Percentiles rank a stretch among this genome's conserved stretches.
Conservation (phyloP, 23 tunicate species). For the Halocynthia aurantium region DNA sequence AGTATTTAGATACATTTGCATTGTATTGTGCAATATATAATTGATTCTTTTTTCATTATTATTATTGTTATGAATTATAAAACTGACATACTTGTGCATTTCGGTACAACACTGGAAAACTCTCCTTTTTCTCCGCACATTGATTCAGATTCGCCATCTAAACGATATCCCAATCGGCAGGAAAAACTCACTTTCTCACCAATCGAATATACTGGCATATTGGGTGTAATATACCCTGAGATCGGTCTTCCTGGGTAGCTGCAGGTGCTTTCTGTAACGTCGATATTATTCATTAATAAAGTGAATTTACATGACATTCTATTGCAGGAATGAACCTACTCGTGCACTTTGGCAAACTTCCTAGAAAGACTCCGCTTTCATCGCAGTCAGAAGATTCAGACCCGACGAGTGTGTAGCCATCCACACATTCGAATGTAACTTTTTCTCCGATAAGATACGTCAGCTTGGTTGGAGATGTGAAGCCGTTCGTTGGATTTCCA, state of each 20-base stretch:
- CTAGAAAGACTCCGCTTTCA: constrained; percentile 10
- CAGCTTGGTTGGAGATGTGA: constrained; percentile 20
- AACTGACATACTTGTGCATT: constrained; percentile 17
- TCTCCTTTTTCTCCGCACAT: constrained; percentile 19
- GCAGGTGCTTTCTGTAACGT: constrained; percentile 11
- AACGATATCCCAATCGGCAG: constrained; percentile 17
- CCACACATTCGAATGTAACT: constrained; percentile 18
- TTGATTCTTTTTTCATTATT: too few species aligned
- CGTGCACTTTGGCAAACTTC: constrained; percentile 21
- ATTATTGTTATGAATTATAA: too few species aligned
- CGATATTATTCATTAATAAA: too few species aligned
- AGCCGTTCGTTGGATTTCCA: constrained; percentile 16
- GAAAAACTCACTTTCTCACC: constrained; percentile 18
- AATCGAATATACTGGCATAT: constrained; percentile 6
- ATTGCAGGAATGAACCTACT: neutral
- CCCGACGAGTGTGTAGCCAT: constrained; percentile 32
- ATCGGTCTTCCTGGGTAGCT: constrained; percentile 11
- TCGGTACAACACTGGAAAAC: constrained; percentile 12
- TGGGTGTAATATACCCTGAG: constrained; percentile 12
- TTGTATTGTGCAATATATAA: too few species aligned
- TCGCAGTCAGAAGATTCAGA: constrained; percentile 3
- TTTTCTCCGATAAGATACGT: constrained; percentile 22
- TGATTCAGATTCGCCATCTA: constrained; percentile 11
- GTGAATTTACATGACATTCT: too few species aligned
- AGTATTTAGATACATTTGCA: too few species aligned